Percentiles rank a stretch among this genome's conserved stretches.
Evolutionary conservation across 2,888 invertebrate genomes (phyloP).

Genomic region (Aleiodes leptofemur): DNA sequence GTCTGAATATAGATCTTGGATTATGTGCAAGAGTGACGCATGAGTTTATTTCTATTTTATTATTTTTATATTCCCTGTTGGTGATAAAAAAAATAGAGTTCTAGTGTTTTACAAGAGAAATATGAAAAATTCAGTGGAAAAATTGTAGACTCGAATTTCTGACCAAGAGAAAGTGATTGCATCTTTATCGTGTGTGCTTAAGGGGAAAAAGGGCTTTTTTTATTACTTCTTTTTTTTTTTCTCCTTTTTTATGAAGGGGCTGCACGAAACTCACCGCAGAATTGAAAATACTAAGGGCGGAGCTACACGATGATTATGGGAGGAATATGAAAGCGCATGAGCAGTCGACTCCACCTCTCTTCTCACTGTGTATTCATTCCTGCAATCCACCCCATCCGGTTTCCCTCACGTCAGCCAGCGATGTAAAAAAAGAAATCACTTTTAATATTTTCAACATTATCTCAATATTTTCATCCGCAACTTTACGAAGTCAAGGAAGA

Average conservation of each 20-base stretch:
- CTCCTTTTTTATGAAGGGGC: background rate
- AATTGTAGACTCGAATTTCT: too few relatives aligned
- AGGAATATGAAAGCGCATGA: conserved; percentile 50
- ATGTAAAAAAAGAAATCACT: conserved; percentile 18
- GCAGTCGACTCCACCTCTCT: conserved; percentile 36
- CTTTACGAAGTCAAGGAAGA: background rate
- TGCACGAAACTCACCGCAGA: conserved; percentile 3
- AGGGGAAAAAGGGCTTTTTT: too few relatives aligned
- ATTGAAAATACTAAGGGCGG: conserved; percentile 51
- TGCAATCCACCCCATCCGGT: conserved; percentile 57
- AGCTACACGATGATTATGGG: conserved; percentile 49
- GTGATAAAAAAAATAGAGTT: too few relatives aligned
- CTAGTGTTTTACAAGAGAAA: too few relatives aligned
- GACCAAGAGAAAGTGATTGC: background rate
- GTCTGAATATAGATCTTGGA: background rate
- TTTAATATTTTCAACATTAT: background rate
- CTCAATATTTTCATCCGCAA: conserved; percentile 35
- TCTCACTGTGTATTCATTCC: background rate
- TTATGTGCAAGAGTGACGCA: too few relatives aligned
- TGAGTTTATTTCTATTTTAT: too few relatives aligned
- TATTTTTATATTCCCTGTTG: too few relatives aligned
- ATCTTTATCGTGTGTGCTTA: background rate
- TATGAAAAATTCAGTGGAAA: too few relatives aligned
- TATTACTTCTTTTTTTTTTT: background rate
- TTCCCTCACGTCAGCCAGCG: conserved; percentile 50